Conservation (phyloP, 35 echinoderm and acorn worm species). For the Anneissia japonica region DNA sequence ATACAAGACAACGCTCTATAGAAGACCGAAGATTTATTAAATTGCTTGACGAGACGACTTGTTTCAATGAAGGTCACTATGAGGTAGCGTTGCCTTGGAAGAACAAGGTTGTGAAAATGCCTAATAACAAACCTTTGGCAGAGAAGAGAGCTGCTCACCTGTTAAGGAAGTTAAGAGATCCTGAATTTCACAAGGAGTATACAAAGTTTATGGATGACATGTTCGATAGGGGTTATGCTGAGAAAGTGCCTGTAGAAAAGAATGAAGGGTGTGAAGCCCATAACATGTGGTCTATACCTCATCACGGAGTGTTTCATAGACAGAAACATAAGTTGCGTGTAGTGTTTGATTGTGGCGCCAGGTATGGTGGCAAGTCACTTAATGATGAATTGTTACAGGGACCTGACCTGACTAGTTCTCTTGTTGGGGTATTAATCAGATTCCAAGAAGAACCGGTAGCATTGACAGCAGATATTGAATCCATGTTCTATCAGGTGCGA, state of each 20-base stretch:
- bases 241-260: not conserved
- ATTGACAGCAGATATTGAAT: not conserved
- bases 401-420: slow-evolving; percentile 34
- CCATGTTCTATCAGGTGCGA: too few species aligned
- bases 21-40: too few species aligned
- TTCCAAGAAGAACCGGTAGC: not conserved
- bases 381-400: slow-evolving; percentile 6
- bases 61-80: too few species aligned
- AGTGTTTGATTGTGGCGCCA: slow-evolving; percentile 19
- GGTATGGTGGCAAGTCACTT: not conserved
- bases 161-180: too few species aligned
- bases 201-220: slow-evolving; percentile 8
- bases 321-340: slow-evolving; percentile 19
- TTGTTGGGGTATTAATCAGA: slow-evolving; percentile 16
- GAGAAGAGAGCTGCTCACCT: too few species aligned
- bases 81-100: too few species aligned
- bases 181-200: too few species aligned
- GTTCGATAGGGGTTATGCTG: not conserved
- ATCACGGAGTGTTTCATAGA: not conserved
- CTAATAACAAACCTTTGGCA: too few species aligned
- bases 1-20: too few species aligned
- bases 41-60: too few species aligned
- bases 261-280: too few species aligned
- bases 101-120: too few species aligned
- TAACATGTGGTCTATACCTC: slow-evolving; percentile 13